Conservation (phyloP, 2,113 vertebrate species). For the Austrofundulus limnaeus region DNA sequence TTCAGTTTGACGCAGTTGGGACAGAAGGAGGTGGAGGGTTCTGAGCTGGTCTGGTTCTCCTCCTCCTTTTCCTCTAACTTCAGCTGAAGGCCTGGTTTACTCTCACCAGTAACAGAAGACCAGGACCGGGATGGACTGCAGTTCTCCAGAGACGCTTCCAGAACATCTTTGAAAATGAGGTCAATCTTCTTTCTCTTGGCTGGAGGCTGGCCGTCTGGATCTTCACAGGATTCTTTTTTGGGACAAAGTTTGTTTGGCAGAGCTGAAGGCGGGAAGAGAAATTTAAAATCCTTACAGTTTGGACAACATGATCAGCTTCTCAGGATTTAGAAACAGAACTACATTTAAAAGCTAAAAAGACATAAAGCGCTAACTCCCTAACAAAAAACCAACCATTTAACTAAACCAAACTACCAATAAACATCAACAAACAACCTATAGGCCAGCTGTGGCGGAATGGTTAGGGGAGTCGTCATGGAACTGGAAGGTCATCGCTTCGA, state of each 20-base stretch:
- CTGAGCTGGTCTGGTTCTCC: constrained; percentile 70
- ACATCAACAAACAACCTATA: too few species aligned
- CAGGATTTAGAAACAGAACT: too few species aligned
- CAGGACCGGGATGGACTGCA: constrained; percentile 45
- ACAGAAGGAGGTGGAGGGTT: constrained; percentile 92
- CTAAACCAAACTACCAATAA: too few species aligned
- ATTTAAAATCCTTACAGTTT: constrained; percentile 76
- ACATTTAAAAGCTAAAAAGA: too few species aligned
- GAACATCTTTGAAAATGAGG: constrained; percentile 92
- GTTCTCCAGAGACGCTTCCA: constrained; percentile 88
- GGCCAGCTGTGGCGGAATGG: too few species aligned
- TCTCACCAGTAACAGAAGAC: constrained; percentile 5
- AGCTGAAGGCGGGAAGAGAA: constrained; percentile 68
- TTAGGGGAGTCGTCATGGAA: too few species aligned
- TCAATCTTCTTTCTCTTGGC: constrained; percentile 95
- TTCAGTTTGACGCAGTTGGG: constrained; percentile 93
- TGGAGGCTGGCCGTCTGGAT: constrained; percentile 83
- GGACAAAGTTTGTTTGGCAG: constrained; percentile 82
- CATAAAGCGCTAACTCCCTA: too few species aligned
- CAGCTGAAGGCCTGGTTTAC: constrained; percentile 43
- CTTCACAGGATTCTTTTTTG: constrained; percentile 83
- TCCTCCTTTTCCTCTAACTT: constrained; percentile 84
- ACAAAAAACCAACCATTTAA: too few species aligned
- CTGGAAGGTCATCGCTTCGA: too few species aligned
- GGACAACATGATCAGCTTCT: too few species aligned